Evolutionary conservation across 2,113 vertebrate genomes (phyloP), one percentile per base, ranked within the genome.

Genomic region (Sinosuthora webbiana): DNA sequence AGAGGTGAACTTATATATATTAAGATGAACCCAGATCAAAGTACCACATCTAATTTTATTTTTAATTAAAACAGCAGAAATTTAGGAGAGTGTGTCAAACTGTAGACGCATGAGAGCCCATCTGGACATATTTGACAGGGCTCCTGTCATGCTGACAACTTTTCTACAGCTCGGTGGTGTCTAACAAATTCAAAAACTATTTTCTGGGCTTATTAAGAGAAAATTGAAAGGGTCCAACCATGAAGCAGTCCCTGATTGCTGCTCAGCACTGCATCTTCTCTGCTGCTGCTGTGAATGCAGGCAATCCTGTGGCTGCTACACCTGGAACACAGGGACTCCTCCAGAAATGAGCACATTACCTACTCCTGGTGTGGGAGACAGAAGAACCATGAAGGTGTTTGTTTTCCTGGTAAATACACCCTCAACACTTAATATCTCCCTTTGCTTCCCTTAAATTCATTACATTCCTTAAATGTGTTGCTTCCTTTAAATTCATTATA

Each of bases 11-110:
- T 45, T 77, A 70, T 17, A 31, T 67, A 25, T 57, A 69, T 85
- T 81, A 75, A 63, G 44, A 80, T 42, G 47, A 95, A 95, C 28
- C 8, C n/a, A 94, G 45, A 87, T 30, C 60, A 78, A 81, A 57
- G 41, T 49, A 94, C 33, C 24, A 75, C 7, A 21, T 53, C 63
- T 94, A 47, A 57, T 92, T 86, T 86, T 86, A 71, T 78, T 89
- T 63, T 94, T 90, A 91, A 90, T 90, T 70, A 49, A 83, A 91
- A 79, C 27, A 93, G n/a, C 21, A 84, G 53, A 90, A 91, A 90
- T 82, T 55, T 81, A 63, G 87, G 85, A 63, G 57, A 70, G 25
- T 20, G 19, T 81, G 31, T 39, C 37, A 90, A 93, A 74, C 27
- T 23, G 21, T 67, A 78, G 9, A 67, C 39, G 44, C 69, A 64